Base-by-base conservation (phyloP, 2,797 vertebrate genomes). In the Ctenochaetus hawaiiensis region DNA sequence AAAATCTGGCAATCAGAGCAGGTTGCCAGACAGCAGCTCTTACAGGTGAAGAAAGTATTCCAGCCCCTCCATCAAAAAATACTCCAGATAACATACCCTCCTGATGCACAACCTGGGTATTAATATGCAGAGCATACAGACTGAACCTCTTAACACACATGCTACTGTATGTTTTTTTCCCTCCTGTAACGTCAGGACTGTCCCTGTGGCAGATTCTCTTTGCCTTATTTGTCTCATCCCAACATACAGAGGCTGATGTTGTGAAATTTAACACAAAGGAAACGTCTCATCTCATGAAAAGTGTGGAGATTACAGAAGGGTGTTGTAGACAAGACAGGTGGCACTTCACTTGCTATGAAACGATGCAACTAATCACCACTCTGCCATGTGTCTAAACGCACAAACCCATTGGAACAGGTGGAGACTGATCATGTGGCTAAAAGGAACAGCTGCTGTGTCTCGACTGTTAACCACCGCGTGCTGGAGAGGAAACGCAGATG, bases 171-270 rank as follows among this genome's bases (percentile, higher is more conserved):
- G 43, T 61, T 86, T 60, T 63, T 75, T 74, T 76, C 73, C 75
- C 62, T 83, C 74, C 82, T 59, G 75, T 83, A 71, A 81, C 47
- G 56, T 82, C 87, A 75, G 59, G 80, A 77, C 80, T 85, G 90
- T 84, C 87, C 26, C 13, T 0, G 58, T 16, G 88, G 80, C 87
- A 71, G 83, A 78, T 89, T 75, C 80, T 92, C 77, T 91, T 91
- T 93, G 93, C 92, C 93, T 94, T 94, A 93, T 91, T 89, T 80
- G 86, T 93, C 72, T 89, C 62, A 18, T 87, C 83, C 84, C 81
- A 81, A 79, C 71, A 87, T 76, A 11, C 77, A 75, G 75, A 84
- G 74, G 72, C 78, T 49, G 67, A 39, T 23, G 51, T 61, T 22
- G 48, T 66, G 48, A 71, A 77, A 67, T 67, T 80, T 26, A 52